Base-by-base conservation (phyloP, 1,140 invertebrate species). In the Notospermus geniculatus region DNA sequence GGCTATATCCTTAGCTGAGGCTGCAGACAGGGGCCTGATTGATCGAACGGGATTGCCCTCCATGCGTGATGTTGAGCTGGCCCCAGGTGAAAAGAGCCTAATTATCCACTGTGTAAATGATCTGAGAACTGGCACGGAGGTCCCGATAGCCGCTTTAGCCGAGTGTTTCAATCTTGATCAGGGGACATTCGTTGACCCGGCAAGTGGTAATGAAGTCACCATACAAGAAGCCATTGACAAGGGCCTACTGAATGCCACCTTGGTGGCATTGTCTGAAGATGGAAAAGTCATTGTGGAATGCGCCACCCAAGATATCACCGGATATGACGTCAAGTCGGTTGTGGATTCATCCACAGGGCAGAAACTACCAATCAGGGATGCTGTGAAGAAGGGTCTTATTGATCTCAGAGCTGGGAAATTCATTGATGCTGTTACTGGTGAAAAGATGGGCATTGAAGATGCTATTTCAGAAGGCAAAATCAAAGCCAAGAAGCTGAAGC, bases 311-410 rank as follows among this genome's bases (percentile, higher is more conserved):
- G 32, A 36, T 36, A 50, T 50, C 25, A 27, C n/a, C 9, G 46
- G 46, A 4, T 19, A 27, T 23, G 25, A 23, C n/a, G n/a, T 27
- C n/a, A 23, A 23, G 19, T 50, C 46, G n/a, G 92, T 90, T 7
- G 90, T 95, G 63, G 93, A 97, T 84, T 89, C 91, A 30, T 86
- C 90, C 74, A 86, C 88, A 67, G 91, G 92, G 61, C 87, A 91
- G 71, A 80, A 87, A 11, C 71, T 97, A 0, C 89, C 85, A 36
- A 89, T 97, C 13, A 89, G 92, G 70, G 88, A 91, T 74, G 93
- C 93, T 7, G 83, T 92, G 36, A 83, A 85, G 57, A 83, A 86
- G 71, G 91, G 91, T 63, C 84, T 92, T 45, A 90, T 95, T 64
- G 88, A 95, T 72, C 80, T 86, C 0, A 84, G 86, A 67, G 84